Percentiles rank a stretch among this genome's conserved stretches.
These are phyloP conservation scores for Neodiprion virginianus DNA, from an alignment of 1,140 invertebrate species.

Conservation along the genomic window DNA sequence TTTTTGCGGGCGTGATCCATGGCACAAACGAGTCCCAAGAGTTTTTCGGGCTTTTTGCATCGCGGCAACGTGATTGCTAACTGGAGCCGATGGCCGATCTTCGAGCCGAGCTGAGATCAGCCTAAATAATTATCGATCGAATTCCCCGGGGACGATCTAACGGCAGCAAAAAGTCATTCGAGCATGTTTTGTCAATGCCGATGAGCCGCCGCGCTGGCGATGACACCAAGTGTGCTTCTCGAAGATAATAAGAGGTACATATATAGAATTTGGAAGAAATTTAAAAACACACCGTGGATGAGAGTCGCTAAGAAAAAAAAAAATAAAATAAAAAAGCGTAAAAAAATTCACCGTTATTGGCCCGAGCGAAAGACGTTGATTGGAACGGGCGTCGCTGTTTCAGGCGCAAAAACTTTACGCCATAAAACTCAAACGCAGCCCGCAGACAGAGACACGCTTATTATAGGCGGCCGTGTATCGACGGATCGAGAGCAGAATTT, in stretches of 20 bases:
- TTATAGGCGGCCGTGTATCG: not conserved
- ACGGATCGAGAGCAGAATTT: not conserved
- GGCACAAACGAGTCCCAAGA: no score
- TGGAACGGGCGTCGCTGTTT: not conserved
- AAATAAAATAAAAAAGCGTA: not conserved
- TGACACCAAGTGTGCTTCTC: not conserved
- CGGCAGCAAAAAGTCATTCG: not conserved
- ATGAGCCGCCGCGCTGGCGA: not conserved
- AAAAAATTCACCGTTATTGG: not conserved
- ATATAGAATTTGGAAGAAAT: not conserved
- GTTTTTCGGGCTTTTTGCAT: no score
- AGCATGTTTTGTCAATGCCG: not conserved
- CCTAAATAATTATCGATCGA: conserved; percentile 14
- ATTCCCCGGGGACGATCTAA: conserved; percentile 1
- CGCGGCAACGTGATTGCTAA: no score
- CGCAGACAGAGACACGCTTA: not conserved
- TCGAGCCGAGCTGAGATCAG: not conserved
- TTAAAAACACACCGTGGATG: not conserved
- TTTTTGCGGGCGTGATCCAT: no score
- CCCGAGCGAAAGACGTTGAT: not conserved
- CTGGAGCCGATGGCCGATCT: no score
- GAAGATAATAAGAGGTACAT: not conserved
- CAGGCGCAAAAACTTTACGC: not conserved
- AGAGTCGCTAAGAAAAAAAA: not conserved
- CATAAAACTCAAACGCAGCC: not conserved